Evolutionary conservation across 1,140 invertebrate species (phyloP).

Genomic region (Cydia splendana): DNA sequence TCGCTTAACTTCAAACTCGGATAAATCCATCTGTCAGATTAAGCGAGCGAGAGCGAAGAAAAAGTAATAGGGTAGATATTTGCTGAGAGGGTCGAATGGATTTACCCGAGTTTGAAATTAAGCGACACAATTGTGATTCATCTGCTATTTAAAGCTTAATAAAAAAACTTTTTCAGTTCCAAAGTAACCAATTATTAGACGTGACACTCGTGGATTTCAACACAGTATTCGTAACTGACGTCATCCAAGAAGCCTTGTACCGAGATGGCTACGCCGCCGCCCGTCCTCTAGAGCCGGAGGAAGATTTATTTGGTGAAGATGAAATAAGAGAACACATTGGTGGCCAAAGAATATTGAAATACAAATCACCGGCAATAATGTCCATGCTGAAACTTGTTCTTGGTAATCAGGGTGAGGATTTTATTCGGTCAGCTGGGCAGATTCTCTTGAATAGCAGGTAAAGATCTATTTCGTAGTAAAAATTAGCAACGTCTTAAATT

Average conservation of each 20-base stretch:
- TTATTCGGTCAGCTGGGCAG: constrained; percentile 52
- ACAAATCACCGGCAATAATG: constrained; percentile 63
- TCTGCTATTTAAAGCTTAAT: too few species aligned
- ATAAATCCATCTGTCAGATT: too few species aligned
- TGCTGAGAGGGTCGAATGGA: too few species aligned
- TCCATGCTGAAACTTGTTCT: constrained; percentile 56
- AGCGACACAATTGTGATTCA: too few species aligned
- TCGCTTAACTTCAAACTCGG: too few species aligned
- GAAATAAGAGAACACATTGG: constrained; percentile 51
- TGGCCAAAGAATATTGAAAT: constrained; percentile 46
- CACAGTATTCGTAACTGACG: constrained; percentile 63
- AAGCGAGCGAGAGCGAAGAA: too few species aligned
- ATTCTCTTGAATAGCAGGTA: constrained; percentile 49
- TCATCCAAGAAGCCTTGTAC: constrained; percentile 67
- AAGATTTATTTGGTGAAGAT: constrained; percentile 52
- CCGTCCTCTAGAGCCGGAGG: constrained; percentile 39
- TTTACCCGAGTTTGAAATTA: too few species aligned
- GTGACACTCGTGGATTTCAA: constrained; percentile 56
- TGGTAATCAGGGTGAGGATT: constrained; percentile 48
- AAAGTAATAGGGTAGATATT: too few species aligned
- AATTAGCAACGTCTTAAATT: too few species aligned
- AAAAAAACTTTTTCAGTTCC: constrained; percentile 53
- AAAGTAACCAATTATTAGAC: constrained; percentile 45
- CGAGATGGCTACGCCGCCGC: constrained; percentile 50
- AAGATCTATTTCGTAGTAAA: neutral